Percentiles rank a stretch among this genome's conserved stretches.
These are phyloP conservation scores for Drosophila buzzatii DNA, from an alignment of 2,888 invertebrate genomes.

Conservation along the genomic window DNA sequence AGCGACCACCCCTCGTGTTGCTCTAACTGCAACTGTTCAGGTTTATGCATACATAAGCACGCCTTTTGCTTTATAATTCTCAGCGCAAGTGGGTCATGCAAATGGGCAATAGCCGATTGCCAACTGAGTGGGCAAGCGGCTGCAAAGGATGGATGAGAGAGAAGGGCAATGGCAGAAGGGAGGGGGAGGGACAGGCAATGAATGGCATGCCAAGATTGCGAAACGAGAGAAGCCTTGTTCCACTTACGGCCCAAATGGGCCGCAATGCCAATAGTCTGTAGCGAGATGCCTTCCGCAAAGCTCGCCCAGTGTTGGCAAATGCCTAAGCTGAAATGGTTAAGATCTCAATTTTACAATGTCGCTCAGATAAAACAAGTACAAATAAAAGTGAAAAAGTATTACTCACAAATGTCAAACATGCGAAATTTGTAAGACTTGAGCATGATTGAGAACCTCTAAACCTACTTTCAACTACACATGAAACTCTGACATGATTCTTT, in stretches of 20 bases:
- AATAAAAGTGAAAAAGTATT: not conserved
- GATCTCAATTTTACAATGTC: not conserved
- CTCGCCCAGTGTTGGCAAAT: slow-evolving; percentile 12
- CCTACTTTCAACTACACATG: not conserved
- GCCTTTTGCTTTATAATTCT: slow-evolving; percentile 36
- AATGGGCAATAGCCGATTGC: slow-evolving; percentile 46
- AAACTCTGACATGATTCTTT: not conserved
- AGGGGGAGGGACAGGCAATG: not conserved
- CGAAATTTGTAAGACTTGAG: not conserved
- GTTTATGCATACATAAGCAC: slow-evolving; percentile 37
- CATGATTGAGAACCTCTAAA: not conserved
- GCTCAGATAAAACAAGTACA: not conserved
- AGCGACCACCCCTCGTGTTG: slow-evolving; percentile 25
- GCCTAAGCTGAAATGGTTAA: not conserved
- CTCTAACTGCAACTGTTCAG: slow-evolving; percentile 14
- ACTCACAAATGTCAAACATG: not conserved
- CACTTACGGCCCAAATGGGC: slow-evolving; percentile 34
- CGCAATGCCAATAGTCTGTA: slow-evolving; percentile 17
- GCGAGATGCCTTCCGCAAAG: slow-evolving; percentile 33
- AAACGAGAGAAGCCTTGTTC: slow-evolving; percentile 55
- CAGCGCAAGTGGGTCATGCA: slow-evolving; percentile 64
- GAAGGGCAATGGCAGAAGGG: not conserved
- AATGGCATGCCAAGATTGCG: slow-evolving; percentile 48
- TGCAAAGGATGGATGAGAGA: not conserved
- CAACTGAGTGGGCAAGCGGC: slow-evolving; percentile 4